Evolutionary conservation across 2,113 vertebrate species (phyloP).

Genomic region (Lates calcarifer): DNA sequence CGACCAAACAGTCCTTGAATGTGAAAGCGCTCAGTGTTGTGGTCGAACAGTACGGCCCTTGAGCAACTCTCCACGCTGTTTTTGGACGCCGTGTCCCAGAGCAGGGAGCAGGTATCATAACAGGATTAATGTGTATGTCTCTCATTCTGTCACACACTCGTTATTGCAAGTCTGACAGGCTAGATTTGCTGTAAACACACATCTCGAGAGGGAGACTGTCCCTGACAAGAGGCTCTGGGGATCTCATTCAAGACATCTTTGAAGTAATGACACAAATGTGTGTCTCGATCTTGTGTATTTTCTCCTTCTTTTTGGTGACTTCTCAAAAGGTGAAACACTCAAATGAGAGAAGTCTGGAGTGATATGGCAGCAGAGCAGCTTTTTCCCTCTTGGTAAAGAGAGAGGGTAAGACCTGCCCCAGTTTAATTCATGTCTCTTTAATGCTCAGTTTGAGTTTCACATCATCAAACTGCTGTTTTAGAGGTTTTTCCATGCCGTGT

Average conservation of each 20-base stretch:
- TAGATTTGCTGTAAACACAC: slow-evolving; percentile 44
- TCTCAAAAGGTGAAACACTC: slow-evolving; percentile 47
- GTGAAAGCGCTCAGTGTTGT: slow-evolving; percentile 47
- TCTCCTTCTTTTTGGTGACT: not conserved
- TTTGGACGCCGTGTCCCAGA: slow-evolving; percentile 30
- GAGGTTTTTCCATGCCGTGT: slow-evolving; percentile 34
- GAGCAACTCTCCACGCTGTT: slow-evolving; percentile 13
- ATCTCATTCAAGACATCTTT: slow-evolving; percentile 38
- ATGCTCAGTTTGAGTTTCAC: slow-evolving; percentile 9
- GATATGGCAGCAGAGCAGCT: not conserved
- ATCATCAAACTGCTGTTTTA: slow-evolving; percentile 22
- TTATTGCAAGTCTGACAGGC: slow-evolving; percentile 58
- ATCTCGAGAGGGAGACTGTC: slow-evolving; percentile 42
- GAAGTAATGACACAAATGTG: slow-evolving; percentile 49
- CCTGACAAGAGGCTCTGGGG: slow-evolving; percentile 51
- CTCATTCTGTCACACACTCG: slow-evolving; percentile 52
- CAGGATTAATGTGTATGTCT: slow-evolving; percentile 50
- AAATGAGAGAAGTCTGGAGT: slow-evolving; percentile 2
- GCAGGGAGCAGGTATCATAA: slow-evolving; percentile 38
- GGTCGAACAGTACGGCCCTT: slow-evolving; percentile 36
- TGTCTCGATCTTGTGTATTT: not conserved
- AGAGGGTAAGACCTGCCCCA: not conserved
- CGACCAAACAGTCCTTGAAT: slow-evolving; percentile 16
- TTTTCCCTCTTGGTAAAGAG: not conserved
- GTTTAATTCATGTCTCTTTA: slow-evolving; percentile 14